Conservation (phyloP, 1,140 invertebrate species). For the Lasioglossum albipes region DNA sequence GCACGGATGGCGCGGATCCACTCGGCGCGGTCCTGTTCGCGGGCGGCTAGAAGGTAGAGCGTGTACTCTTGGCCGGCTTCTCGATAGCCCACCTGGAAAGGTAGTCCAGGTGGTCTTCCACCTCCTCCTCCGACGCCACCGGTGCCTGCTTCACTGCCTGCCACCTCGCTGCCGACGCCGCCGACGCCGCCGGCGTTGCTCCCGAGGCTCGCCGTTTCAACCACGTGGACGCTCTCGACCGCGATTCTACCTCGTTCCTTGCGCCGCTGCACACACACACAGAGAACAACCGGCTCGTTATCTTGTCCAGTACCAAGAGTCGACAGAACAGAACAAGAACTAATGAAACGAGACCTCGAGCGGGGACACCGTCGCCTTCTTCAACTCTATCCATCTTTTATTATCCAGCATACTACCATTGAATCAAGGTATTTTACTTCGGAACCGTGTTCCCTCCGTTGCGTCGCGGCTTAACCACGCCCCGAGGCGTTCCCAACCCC, state of each 20-base stretch:
- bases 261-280: conserved; percentile 81
- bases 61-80: conserved; percentile 87
- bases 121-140: conserved; percentile 68
- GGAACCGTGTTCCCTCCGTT: too few species aligned
- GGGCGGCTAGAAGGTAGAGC: conserved; percentile 87
- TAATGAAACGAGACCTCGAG: too few species aligned
- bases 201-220: conserved; percentile 86
- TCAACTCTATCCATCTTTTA: too few species aligned
- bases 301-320: background rate
- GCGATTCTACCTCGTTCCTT: conserved; percentile 90
- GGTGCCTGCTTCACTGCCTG: conserved; percentile 68
- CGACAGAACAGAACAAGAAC: too few species aligned
- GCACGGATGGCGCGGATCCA: conserved; percentile 89
- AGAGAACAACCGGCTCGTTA: conserved; percentile 31
- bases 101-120: conserved; percentile 79
- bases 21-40: conserved; percentile 85
- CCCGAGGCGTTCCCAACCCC: too few species aligned
- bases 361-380: too few species aligned
- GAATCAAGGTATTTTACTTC: too few species aligned
- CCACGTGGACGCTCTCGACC: conserved; percentile 86
- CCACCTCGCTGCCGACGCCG: conserved; percentile 64
- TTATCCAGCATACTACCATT: too few species aligned
- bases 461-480: too few species aligned
- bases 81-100: conserved; percentile 88
- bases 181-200: conserved; percentile 71